Base-by-base conservation (phyloP, 2,797 vertebrate species). In the Todus mexicanus region DNA sequence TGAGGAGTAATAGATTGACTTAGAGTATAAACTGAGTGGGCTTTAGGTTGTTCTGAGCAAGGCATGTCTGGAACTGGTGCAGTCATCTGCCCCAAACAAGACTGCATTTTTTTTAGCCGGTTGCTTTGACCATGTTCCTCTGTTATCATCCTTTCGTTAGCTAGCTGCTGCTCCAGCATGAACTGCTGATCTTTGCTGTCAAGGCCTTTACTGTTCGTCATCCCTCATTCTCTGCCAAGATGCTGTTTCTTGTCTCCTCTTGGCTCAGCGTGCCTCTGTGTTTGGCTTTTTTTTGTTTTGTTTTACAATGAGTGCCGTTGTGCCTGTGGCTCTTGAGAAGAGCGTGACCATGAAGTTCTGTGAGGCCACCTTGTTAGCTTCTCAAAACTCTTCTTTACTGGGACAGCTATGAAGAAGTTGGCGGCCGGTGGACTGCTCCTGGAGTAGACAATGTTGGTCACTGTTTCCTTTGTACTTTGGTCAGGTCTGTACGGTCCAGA, bases 141-240 rank as follows among this genome's bases (percentile, higher is more conserved):
- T 87, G 54, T 83, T n/a, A 85, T 6, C 94, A 81, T 94, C 74
- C 86, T 94, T 94, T 94, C 90, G 88, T 94, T 90, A 83, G 72
- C 82, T 87, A 14, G 57, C 76, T 78, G 53, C 57, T 90, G 78
- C 84, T 90, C 81, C 81, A 90, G 16, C 84, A 85, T n/a, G 90
- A 94, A 89, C 81, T 91, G 90, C 87, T 93, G 87, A 43, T 96
- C 93, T 91, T 89, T 61, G 69, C 92, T 90, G 54, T 96, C 93
- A 95, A 92, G 93, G 92, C 93, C 51, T 68, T 91, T 33, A 63
- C 72, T 94, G 93, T 94, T 94, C 0, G 15, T 94, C 94, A 83
- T 80, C 81, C 73, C 78, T 89, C 26, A 1, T 83, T 63, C 70
- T 86, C 61, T 96, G 95, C 92, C 92, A 96, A 94, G 94, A 93